Evolutionary conservation across 2,113 vertebrate species (phyloP), one percentile per base, ranked within the genome.

Genomic region (Vanacampus margaritifer): DNA sequence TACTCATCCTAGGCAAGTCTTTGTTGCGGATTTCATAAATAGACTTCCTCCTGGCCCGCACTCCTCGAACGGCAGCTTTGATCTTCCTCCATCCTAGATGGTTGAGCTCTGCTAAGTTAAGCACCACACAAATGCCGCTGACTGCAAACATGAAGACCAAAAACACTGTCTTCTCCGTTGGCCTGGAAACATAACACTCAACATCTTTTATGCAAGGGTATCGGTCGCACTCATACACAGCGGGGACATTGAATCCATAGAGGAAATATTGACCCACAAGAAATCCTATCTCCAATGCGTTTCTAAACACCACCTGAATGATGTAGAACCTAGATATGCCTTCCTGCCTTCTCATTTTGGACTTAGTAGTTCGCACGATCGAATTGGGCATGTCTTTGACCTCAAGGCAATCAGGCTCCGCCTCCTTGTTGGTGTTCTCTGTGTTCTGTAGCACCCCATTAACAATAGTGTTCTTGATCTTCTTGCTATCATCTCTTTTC

Each of bases 261-360:
- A 96, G 89, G 79, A 96, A 94, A 76, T 96, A 97, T 50, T 97
- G 95, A 62, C 95, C 95, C 74, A 97, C 93, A 73, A 97, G 90
- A 79, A 97, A 97, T 32, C 95, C 94, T 24, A 96, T 95, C 83
- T 97, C 95, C 80, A 95, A 90, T 70, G 94, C 94, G 73, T 97
- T 97, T 84, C 95, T 90, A 89, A 97, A 97, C 79, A 97, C 94
- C 79, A 97, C 95, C 80, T 97, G 95, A 73, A 97, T 95, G 73
- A 96, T 95, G 74, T 97, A 97, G 89, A 96, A 96, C 62, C 95
- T 91, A 8, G 95, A 97, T 87, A 97, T 97, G 78, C 95, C 95
- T 87, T 96, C 95, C 83, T 96, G 95, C 65, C 93, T 88, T 78
- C 94, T 91, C 87, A 95, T 93, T 84, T 96, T 96, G 75, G 94